These are phyloP conservation scores for Nesospiza acunhae DNA, from an alignment of 2,113 vertebrate genomes.

Conservation along the genomic window DNA sequence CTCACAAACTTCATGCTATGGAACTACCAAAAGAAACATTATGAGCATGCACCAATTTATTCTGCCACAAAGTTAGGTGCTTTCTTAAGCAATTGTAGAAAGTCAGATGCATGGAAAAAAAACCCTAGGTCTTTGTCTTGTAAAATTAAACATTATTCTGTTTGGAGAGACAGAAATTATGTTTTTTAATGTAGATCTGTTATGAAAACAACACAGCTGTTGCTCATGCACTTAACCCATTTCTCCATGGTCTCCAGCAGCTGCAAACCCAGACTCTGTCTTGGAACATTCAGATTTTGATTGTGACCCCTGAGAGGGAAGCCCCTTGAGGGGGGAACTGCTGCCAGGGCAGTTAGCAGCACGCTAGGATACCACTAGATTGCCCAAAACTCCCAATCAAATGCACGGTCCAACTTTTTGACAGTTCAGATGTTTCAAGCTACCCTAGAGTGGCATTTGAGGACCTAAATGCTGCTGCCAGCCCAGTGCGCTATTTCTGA, in stretches of 20 bases:
- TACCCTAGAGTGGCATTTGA: background rate
- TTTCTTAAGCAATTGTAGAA: background rate
- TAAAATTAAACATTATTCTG: background rate
- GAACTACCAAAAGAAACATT: background rate
- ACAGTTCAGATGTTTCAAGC: background rate
- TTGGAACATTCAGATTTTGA: background rate
- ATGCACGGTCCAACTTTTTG: background rate
- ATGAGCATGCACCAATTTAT: background rate
- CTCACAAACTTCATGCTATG: background rate
- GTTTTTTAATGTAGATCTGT: background rate
- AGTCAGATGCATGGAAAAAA: background rate
- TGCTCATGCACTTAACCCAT: background rate
- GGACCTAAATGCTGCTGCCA: background rate
- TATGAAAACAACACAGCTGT: background rate
- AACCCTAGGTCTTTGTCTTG: background rate
- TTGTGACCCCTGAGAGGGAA: background rate
- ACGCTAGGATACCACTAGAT: fast-evolving
- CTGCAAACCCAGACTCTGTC: background rate
- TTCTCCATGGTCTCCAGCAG: background rate
- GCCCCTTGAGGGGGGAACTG: background rate
- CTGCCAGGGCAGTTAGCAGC: background rate
- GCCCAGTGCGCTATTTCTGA: background rate
- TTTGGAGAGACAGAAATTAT: background rate
- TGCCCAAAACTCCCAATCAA: background rate
- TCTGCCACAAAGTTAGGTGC: background rate